Evolutionary conservation across 1,140 invertebrate species (phyloP), one percentile per base, ranked within the genome.

Genomic region (Pemphigus obesinymphae): DNA sequence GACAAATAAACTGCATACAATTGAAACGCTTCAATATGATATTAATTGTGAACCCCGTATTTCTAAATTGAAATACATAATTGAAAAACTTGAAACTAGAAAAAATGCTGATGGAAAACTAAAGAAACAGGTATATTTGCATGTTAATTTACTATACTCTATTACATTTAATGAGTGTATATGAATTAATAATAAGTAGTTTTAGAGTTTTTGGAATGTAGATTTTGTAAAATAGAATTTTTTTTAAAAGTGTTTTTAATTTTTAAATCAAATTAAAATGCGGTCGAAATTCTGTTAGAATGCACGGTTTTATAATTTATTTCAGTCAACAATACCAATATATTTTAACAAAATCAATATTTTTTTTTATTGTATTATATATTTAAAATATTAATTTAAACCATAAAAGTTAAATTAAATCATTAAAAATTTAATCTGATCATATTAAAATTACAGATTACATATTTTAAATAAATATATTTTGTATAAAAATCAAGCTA

Each of bases 81-180:
- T 80, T 43, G 20, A 40, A 40, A 26, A 80, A 20, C 55, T 80
- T 80, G 23, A 45, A 40, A 17, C 13, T 10, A 29, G 48, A 20
- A 31, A 72, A 72, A 15, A 58, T n/a, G 20, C 61, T 13, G 40
- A 8, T 2, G 15, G 15, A 80, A 43, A 26, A n/a, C 4, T 26
- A 6, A 45, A 61, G 31, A 26, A 37, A 34, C n/a, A 26, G 75
- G 75, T 80, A 61, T 61, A 55, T 61, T 63, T 80, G 55, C 40
- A 61, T 80, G 37, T 10, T 40, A 43, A 29, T 37, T 55, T 78
- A 17, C 7, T 55, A 58, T 17, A 31, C 4, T 26, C 8, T 26
- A 29, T 72, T 31, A 53, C 6, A 20, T 75, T 53, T 73, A n/a
- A 23, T 10, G 15, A 50, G 17, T 37, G 1, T 75, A 55, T 17